Conservation (phyloP, 2,797 vertebrate species). For the Sebastes glaucus region DNA sequence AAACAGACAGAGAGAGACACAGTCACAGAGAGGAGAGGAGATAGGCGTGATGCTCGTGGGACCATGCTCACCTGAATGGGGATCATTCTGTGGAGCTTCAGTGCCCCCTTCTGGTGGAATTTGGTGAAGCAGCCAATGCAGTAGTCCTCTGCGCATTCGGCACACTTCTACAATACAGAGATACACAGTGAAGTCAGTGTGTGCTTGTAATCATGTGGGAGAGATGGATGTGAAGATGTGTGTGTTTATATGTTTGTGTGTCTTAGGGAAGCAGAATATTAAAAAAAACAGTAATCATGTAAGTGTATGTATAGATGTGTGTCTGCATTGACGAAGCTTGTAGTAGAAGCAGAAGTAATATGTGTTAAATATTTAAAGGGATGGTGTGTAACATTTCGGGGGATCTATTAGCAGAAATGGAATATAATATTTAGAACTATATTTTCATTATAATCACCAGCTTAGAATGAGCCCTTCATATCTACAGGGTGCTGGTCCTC, state of each 20-base stretch:
- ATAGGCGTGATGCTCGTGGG: conserved; percentile 16
- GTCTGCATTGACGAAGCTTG: background rate
- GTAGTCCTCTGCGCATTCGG: conserved; percentile 87
- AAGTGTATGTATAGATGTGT: background rate
- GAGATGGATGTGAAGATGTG: background rate
- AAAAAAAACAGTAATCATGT: background rate
- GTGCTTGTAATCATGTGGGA: background rate
- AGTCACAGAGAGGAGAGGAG: conserved; percentile 11
- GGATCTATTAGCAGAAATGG: no score
- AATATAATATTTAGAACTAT: no score
- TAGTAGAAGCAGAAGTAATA: background rate
- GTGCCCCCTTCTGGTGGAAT: conserved; percentile 92
- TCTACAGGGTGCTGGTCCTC: no score
- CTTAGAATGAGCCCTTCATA: no score
- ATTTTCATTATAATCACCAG: no score
- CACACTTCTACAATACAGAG: conserved; percentile 79
- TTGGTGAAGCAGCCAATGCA: conserved; percentile 86
- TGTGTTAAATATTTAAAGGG: conserved; percentile 24
- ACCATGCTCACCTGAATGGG: conserved; percentile 80
- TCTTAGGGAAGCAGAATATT: background rate
- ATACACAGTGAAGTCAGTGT: background rate
- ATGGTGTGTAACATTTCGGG: no score
- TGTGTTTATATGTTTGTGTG: background rate
- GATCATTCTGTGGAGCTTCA: conserved; percentile 87
- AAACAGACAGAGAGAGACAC: background rate